These are phyloP conservation scores for Buathra laborator DNA, from an alignment of 2,888 invertebrate genomes.

Conservation along the genomic window DNA sequence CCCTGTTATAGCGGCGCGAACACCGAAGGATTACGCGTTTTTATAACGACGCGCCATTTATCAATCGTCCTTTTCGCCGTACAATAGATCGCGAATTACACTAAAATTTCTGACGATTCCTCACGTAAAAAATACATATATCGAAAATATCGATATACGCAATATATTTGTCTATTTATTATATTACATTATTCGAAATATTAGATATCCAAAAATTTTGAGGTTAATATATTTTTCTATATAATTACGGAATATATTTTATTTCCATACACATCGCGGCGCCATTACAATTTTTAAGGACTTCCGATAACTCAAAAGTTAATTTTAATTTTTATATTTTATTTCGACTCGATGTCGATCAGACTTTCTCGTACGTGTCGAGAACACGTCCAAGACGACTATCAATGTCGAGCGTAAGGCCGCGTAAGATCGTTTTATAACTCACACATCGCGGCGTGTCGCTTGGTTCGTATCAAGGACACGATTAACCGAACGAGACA, in stretches of 20 bases:
- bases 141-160: no score
- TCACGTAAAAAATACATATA: neutral
- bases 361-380: constrained; percentile 26
- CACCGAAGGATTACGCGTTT: no score
- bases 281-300: neutral
- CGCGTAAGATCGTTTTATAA: constrained; percentile 18
- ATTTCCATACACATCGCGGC: no score
- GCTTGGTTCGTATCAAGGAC: constrained; percentile 45
- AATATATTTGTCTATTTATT: no score
- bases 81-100: neutral
- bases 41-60: no score
- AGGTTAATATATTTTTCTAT: no score
- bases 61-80: neutral
- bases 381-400: constrained; percentile 15
- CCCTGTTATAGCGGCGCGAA: no score
- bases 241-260: no score
- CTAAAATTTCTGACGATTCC: neutral
- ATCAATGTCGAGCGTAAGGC: neutral
- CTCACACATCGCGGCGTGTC: neutral
- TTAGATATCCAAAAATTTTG: no score
- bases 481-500: constrained; percentile 64
- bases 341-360: constrained; percentile 9
- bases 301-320: neutral
- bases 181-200: no score
- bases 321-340: no score